phyloP scores from a whole-genome alignment of 2,888 invertebrate species.

The Thumatha senex region DNA sequence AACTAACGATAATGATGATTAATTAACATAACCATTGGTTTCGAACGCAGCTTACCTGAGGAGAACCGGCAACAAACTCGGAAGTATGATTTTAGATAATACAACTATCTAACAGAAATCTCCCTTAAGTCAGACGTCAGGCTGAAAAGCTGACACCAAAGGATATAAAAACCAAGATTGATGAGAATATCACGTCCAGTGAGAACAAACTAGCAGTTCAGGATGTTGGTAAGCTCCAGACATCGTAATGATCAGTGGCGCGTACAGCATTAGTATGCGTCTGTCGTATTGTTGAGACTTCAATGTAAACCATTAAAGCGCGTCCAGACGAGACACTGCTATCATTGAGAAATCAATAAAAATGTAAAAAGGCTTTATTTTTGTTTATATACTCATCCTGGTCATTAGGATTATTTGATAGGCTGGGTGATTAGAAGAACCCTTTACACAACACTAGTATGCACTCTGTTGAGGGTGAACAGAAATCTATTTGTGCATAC shows the following conservation, averaged over 20 bases:
- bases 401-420: too few species aligned
- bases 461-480: too few species aligned
- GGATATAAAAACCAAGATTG: not conserved
- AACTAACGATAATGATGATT: too few species aligned
- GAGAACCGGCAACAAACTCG: too few species aligned
- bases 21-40: too few species aligned
- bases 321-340: constrained; percentile 2
- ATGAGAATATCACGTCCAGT: not conserved
- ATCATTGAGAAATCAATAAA: not conserved
- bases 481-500: too few species aligned
- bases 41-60: too few species aligned
- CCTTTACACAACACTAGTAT: too few species aligned
- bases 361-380: not conserved
- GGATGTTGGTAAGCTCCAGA: not conserved
- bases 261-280: constrained; percentile 22
- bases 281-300: constrained; percentile 10
- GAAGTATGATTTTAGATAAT: too few species aligned
- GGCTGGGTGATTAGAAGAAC: not conserved
- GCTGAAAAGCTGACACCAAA: not conserved
- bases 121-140: too few species aligned
- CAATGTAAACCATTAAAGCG: constrained; percentile 3
- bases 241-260: constrained; percentile 12
- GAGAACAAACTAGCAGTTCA: not conserved
- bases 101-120: too few species aligned
- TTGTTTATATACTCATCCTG: not conserved